Evolutionary conservation across 2,888 invertebrate species (phyloP), one percentile per base, ranked within the genome.

Genomic region (Elmis aenea): DNA sequence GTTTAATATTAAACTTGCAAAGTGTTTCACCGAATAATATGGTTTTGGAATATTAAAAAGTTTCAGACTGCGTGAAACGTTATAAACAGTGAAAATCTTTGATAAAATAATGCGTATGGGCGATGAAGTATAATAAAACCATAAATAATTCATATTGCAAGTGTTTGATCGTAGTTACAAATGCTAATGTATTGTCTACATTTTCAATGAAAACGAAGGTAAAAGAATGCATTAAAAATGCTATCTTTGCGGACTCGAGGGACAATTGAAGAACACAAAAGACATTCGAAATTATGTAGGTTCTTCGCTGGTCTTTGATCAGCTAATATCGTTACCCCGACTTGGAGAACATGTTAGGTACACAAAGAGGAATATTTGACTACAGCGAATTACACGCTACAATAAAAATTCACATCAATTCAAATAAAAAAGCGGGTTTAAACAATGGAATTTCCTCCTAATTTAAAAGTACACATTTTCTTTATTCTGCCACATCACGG

Each of bases 81-180:
- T 46, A 50, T 45, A 54, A 52, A 59, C 56, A 55, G 54, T 56
- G 52, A 48, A 48, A 45, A 50, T 48, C 45, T 46, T 51, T 50
- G 39, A 53, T 51, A 42, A 48, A 44, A 45, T 48, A 51, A 23
- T 39, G 42, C 49, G 52, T 51, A 54, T 55, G 55, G 51, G 54
- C 56, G 48, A 57, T 18, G 55, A 51, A 57, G 54, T 54, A 51
- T 50, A 49, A 48, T 45, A 46, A 53, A 46, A 38, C 57, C 57
- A 62, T 62, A 59, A 56, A 64, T 64, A 60, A 62, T 62, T 59
- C 58, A 64, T 61, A 56, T 55, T 45, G 49, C 46, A 57, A 59
- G 59, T 58, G 60, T 61, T 62, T 55, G 57, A 58, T 53, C 50
- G 52, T 61, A 58, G 61, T 63, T 64, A 63, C 48, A 54, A 55